These are phyloP conservation scores for Sinonovacula constricta DNA, from an alignment of 1,140 invertebrate genomes.

Conservation along the genomic window DNA sequence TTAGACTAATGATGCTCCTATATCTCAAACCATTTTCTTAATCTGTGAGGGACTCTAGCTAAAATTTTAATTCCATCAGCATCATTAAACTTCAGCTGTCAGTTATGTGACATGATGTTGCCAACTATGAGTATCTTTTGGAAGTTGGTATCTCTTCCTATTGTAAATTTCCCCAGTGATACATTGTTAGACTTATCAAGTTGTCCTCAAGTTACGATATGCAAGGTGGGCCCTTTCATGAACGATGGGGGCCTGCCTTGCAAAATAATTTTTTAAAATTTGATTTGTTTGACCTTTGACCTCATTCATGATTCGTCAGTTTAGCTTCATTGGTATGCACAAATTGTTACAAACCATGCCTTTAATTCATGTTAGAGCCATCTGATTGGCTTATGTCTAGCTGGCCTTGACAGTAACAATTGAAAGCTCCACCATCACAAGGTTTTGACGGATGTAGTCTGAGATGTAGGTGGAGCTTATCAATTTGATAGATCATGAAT, in stretches of 20 bases:
- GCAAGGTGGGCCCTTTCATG: not conserved
- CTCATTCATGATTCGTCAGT: constrained; percentile 15
- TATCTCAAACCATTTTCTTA: no score
- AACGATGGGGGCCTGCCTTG: constrained; percentile 20
- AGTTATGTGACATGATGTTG: constrained; percentile 1
- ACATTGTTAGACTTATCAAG: not conserved
- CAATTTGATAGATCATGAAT: constrained; percentile 17
- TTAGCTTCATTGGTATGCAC: not conserved
- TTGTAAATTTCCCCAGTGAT: not conserved
- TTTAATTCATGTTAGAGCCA: not conserved
- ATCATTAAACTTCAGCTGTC: not conserved
- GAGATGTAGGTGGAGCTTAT: not conserved
- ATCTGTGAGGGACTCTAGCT: no score
- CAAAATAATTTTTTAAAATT: constrained; percentile 49
- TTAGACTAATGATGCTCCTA: no score
- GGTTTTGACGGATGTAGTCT: constrained; percentile 3
- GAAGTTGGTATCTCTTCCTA: not conserved
- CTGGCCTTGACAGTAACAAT: not conserved
- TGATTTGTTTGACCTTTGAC: constrained; percentile 52
- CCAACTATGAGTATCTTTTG: not conserved
- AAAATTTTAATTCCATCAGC: not conserved
- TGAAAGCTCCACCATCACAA: not conserved
- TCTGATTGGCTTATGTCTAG: constrained; percentile 34
- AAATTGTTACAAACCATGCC: constrained; percentile 1
- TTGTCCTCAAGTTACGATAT: not conserved